Evolutionary conservation across 1,140 invertebrate genomes (phyloP), one percentile per base, ranked within the genome.

Genomic region (Capitella teleta): DNA sequence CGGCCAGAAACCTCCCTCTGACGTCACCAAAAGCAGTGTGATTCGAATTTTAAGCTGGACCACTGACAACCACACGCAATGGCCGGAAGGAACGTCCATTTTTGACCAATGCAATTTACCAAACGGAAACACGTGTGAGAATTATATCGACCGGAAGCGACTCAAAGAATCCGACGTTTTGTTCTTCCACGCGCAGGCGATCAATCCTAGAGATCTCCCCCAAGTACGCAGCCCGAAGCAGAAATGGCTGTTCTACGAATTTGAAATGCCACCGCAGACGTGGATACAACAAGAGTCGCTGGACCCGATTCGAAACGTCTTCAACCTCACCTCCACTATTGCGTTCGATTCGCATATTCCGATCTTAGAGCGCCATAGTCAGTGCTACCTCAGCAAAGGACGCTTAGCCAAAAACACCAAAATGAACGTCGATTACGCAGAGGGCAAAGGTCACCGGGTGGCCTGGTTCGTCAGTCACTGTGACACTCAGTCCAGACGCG

Each of bases 381-480:
- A 6, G 14, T 24, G 10, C 1, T n/a, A 21, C 19, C 25, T 24
- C 19, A 18, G 19, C 3, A 40, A 18, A 2, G 38, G 4, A 8
- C 8, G 5, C 6, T 1, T 24, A 24, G 25, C 5, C 5, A 21
- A 40, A 5, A 40, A 40, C 38, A 24, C 38, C 5, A 12, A 18
- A 21, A 6, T 2, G 19, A 40, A 40, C 38, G n/a, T n/a, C n/a
- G n/a, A 47, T 28, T 63, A 59, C 36, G 61, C 65, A 8, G 36
- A 23, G 5, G 64, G 64, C 2, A 75, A 73, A 54, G 66, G 56
- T 2, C 73, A 72, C 55, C 56, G 57, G 42, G 64, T 64, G 10
- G 72, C 70, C 3, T 70, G 68, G 62, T 70, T 75, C 26, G 70
- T 73, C 5, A 68, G 62, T n/a, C 79, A 83, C 58, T 85, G 82